Percentiles rank a stretch among this genome's conserved stretches.
Evolutionary conservation across 1,140 invertebrate species (phyloP).

Genomic region (Drosophila leontia): DNA sequence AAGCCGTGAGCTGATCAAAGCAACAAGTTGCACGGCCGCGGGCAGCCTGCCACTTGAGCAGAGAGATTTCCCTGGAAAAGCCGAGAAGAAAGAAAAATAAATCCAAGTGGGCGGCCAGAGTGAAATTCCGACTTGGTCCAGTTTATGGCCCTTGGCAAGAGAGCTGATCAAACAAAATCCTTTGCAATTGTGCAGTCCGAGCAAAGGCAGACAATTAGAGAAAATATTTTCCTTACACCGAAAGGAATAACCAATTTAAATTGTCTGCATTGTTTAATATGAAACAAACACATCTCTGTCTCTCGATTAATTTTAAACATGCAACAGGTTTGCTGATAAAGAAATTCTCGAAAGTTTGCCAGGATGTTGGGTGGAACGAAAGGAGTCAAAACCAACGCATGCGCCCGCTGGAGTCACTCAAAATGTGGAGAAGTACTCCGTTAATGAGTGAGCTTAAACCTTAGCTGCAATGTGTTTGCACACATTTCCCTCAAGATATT

Average conservation of each 20-base stretch:
- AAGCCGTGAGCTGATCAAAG: constrained; percentile 42
- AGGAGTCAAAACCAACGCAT: constrained; percentile 44
- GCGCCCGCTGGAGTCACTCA: constrained; percentile 43
- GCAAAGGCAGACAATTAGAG: constrained; percentile 10
- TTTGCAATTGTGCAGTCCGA: constrained; percentile 9
- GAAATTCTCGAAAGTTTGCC: constrained; percentile 25
- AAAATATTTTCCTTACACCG: constrained; percentile 2
- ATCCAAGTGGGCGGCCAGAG: constrained; percentile 19
- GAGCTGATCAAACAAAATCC: constrained; percentile 52
- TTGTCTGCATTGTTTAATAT: background rate
- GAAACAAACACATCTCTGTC: background rate
- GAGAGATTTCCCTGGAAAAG: constrained; percentile 30
- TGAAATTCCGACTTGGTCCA: constrained; percentile 25
- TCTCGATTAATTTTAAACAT: constrained; percentile 1
- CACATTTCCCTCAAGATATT: constrained; percentile 28
- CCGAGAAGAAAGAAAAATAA: constrained; percentile 18
- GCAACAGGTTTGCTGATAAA: constrained; percentile 59
- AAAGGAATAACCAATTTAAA: background rate
- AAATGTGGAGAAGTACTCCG: constrained; percentile 1
- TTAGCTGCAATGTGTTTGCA: constrained; percentile 9
- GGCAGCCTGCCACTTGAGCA: constrained; percentile 40
- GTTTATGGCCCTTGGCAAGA: constrained; percentile 44
- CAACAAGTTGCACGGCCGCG: constrained; percentile 35
- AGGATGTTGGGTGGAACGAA: background rate
- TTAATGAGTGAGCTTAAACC: constrained; percentile 20